Evolutionary conservation across 2,888 invertebrate genomes (phyloP), one percentile per base, ranked within the genome.

Genomic region (Brachyptera risi): DNA sequence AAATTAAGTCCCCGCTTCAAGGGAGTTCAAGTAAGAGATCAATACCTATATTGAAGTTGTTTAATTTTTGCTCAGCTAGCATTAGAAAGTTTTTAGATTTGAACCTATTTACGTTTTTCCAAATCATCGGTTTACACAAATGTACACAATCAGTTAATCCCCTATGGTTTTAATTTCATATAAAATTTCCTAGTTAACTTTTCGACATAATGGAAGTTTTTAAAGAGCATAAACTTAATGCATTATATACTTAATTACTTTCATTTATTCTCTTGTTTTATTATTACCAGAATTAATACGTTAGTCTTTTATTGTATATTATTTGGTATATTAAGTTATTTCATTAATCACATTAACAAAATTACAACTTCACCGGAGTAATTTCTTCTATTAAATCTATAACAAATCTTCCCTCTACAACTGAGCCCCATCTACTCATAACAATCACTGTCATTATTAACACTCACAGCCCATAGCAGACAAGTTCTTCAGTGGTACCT

Each of bases 351-450:
- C 54, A 19, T 23, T 35, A 13, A 37, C n/a, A 44, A 35, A 37
- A 54, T 35, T 54, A 35, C 54, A 54, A 54, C 37, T 54, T 37
- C 21, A 54, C 21, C 23, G 35, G 9, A 54, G 21, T 54, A n/a
- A n/a, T 54, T 17, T 11, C n/a, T n/a, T n/a, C 31, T 54, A 54
- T 54, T 54, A 54, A 35, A 54, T 54, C 35, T 37, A 54, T 54
- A 54, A 54, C 54, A 54, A 54, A 44, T 44, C 21, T 44, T 19
- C 21, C n/a, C 19, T 21, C 44, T 21, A n/a, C 44, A 19, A 31
- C 5, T 31, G 11, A 7, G 31, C 5, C 44, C 21, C 9, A 44
- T 19, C n/a, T 44, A 15, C 11, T 44, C 44, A 17, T 44, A 19
- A 44, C n/a, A 11, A 44, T 7, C 44, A 15, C 11, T 17, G 19